Base-by-base conservation (phyloP, 1,140 invertebrate genomes). In the Penaeus indicus region DNA sequence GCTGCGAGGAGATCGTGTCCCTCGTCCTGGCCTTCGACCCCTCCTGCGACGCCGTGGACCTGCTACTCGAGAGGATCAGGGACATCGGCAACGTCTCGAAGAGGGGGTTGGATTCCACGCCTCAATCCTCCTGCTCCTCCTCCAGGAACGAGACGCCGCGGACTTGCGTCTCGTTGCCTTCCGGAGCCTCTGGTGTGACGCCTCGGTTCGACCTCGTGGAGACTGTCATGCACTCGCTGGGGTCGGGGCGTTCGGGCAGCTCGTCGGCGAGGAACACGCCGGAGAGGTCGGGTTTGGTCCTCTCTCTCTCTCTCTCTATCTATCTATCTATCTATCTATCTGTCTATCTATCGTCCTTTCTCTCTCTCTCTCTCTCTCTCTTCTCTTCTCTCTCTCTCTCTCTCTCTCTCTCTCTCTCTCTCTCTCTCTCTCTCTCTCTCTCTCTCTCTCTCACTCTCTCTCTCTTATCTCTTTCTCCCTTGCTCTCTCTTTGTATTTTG, bases 1-100 rank as follows among this genome's bases (percentile, higher is more conserved):
- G 54, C 54, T 88, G 87, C 38, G 54, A 77, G 54, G 87, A 54
- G 8, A 75, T 88, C 21, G 87, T 88, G 8, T 42, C 81, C 22
- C 87, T 88, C 69, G 42, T 88, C 16, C 82, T 88, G 60, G 42
- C 69, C 2, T 82, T 84, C 42, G 42, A 84, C 27, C 22, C 38
- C 21, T 38, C 67, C n/a, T 61, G 47, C 19, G 80, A 84, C n/a
- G 80, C 87, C 32, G 38, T 88, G 18, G 47, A 72, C 19, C 18
- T 63, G 60, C 87, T 88, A 8, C 81, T 86, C 3, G n/a, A 64
- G 1, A 86, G 80, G 32, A 69, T 84, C 16, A 60, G 82, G 42
- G 47, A 67, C 67, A 13, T 84, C 61, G 61, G 42, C 62, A 32
- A 22, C 82, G 61, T 32, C 61, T 63, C 18, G n/a, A 25, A 42